phyloP scores from a whole-genome alignment of 2,113 vertebrate genomes.

The Tragelaphus scriptus region DNA sequence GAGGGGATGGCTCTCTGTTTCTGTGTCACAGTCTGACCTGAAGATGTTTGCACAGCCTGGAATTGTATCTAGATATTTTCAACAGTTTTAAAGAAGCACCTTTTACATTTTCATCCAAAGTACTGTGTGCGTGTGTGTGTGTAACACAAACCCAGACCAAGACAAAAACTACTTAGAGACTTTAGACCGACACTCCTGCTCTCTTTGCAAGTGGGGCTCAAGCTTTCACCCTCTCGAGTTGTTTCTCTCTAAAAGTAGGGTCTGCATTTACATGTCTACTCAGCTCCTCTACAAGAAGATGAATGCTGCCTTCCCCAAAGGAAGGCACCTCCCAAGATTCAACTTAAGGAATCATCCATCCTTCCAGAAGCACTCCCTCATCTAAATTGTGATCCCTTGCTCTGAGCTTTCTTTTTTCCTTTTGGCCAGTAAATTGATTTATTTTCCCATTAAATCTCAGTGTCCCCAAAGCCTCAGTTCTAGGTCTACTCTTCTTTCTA shows the following conservation, averaged over 20 bases:
- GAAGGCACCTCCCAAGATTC: background rate
- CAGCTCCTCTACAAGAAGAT: background rate
- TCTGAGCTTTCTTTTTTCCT: background rate
- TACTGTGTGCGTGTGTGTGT: background rate
- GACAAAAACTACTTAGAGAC: background rate
- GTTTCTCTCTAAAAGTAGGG: background rate
- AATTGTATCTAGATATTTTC: background rate
- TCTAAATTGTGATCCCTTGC: too few relatives aligned
- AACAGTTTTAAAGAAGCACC: background rate
- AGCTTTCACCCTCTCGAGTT: fast-evolving
- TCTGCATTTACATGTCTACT: background rate
- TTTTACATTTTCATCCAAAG: background rate
- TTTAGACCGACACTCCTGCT: background rate
- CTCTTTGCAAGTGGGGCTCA: fast-evolving
- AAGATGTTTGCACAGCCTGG: background rate
- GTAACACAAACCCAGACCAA: background rate
- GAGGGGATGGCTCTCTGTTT: background rate
- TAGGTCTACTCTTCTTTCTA: background rate
- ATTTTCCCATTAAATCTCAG: background rate
- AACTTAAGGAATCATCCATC: too few relatives aligned
- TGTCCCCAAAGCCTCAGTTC: background rate
- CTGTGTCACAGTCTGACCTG: background rate
- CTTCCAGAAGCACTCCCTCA: background rate
- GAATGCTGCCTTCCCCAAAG: fast-evolving
- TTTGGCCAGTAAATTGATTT: background rate